Evolutionary conservation across 2,797 vertebrate genomes (phyloP).

Genomic region (Helostoma temminkii): DNA sequence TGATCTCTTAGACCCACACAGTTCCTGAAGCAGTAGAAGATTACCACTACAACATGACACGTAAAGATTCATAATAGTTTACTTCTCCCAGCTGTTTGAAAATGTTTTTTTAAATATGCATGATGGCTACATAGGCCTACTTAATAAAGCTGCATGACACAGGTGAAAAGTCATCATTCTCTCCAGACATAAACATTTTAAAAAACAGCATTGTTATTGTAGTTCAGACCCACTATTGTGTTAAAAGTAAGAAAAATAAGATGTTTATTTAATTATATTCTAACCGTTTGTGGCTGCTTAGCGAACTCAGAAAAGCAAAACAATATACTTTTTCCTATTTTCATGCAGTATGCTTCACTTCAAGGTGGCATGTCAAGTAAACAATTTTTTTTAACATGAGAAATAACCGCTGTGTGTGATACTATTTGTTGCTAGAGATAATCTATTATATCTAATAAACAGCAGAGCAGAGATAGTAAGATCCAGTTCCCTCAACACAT

Average conservation of each 20-base stretch:
- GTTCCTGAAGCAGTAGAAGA: slow-evolving; percentile 17
- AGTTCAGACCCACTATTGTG: neutral
- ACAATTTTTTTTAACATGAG: neutral
- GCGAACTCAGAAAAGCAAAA: too few relatives aligned
- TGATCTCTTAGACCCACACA: slow-evolving; percentile 19
- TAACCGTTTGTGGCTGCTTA: neutral
- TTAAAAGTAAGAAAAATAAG: too few relatives aligned
- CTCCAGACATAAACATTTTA: neutral
- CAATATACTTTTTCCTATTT: too few relatives aligned
- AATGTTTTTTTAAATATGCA: neutral
- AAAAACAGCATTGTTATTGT: too few relatives aligned
- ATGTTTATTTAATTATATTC: neutral
- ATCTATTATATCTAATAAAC: neutral
- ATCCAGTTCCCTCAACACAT: neutral
- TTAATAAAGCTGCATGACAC: neutral
- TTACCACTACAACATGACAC: slow-evolving; percentile 10
- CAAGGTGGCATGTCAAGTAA: neutral
- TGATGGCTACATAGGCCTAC: neutral
- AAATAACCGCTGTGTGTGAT: neutral
- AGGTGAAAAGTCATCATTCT: neutral
- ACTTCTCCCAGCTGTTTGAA: neutral
- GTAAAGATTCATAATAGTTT: neutral
- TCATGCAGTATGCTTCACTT: neutral
- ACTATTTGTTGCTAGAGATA: neutral
- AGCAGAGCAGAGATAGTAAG: neutral